These are phyloP conservation scores for Otus scops DNA, from an alignment of 2,797 vertebrate species.

Conservation along the genomic window DNA sequence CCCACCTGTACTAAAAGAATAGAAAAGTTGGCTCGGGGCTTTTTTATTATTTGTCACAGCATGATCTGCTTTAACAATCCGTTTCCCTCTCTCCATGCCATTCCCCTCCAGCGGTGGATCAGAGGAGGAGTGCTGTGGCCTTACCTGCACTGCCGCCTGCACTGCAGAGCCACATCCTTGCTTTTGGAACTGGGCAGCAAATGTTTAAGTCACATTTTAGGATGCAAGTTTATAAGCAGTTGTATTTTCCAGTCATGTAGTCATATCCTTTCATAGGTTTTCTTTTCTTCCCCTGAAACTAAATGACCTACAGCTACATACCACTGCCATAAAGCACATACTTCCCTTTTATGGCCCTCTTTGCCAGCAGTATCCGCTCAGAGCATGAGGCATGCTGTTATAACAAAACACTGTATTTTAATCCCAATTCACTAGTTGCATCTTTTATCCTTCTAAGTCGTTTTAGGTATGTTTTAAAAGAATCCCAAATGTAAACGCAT, in stretches of 20 bases:
- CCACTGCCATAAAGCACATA: neutral
- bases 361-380: neutral
- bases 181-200: neutral
- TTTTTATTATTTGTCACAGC: neutral
- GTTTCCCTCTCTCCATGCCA: rapidly evolving
- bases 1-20: neutral
- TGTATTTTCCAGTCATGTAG: neutral
- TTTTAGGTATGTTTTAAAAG: neutral
- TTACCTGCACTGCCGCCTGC: rapidly evolving
- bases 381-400: neutral
- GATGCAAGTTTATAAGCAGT: neutral
- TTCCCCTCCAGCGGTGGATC: neutral
- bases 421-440: neutral
- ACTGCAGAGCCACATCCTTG: neutral
- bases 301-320: neutral
- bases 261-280: neutral
- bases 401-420: neutral
- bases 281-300: neutral
- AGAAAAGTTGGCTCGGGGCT: rapidly evolving
- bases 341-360: neutral
- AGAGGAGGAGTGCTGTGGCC: neutral
- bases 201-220: neutral
- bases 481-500: neutral
- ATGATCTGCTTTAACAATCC: neutral
- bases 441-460: neutral